Conservation (phyloP, 2,888 invertebrate genomes). For the Lasioglossum zephyrum region DNA sequence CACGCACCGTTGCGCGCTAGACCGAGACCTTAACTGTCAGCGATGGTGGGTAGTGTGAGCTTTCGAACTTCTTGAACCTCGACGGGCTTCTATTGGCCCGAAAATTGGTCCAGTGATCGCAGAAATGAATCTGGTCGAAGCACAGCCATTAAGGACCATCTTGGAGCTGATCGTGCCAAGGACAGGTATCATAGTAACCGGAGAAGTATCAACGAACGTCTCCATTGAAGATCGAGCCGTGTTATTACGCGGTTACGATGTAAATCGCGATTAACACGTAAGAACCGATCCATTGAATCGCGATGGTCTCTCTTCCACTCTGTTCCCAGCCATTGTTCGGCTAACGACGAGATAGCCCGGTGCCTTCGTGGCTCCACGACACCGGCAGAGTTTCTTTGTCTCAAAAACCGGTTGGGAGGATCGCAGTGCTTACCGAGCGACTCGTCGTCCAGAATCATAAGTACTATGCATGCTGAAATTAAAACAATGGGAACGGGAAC, state of each 20-base stretch:
- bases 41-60: background rate
- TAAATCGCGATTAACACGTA: slow-evolving; percentile 60
- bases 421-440: slow-evolving; percentile 7
- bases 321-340: slow-evolving; percentile 44
- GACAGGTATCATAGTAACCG: background rate
- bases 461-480: slow-evolving; percentile 37
- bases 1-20: background rate
- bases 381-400: slow-evolving; percentile 49
- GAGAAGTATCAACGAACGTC: slow-evolving; percentile 21
- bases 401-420: slow-evolving; percentile 53
- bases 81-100: background rate
- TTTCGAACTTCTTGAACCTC: background rate
- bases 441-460: slow-evolving; percentile 41
- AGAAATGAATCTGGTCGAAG: background rate
- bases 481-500: slow-evolving; percentile 16
- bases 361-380: slow-evolving; percentile 29
- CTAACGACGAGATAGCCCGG: slow-evolving; percentile 34
- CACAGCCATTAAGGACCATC: background rate
- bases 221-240: slow-evolving; percentile 30
- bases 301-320: background rate
- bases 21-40: background rate
- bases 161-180: background rate
- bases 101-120: background rate
- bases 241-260: slow-evolving; percentile 58
- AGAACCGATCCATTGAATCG: slow-evolving; percentile 49